Conservation (phyloP, 2,797 vertebrate species). For the Pseudomugil tenellus region DNA sequence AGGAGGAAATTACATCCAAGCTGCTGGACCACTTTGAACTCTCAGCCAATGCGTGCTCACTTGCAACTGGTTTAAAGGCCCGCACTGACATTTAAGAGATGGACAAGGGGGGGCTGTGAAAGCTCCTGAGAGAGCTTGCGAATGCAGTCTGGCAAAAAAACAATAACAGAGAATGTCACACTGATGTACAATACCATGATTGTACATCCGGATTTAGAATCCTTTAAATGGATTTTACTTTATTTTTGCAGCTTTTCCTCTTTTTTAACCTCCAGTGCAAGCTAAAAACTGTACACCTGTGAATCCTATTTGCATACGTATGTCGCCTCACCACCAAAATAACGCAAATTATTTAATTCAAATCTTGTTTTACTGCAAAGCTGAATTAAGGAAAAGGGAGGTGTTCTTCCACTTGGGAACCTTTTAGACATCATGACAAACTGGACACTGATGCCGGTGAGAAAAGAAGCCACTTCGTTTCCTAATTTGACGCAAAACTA, state of each 20-base stretch:
- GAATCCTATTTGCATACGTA: not conserved
- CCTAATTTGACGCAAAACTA: constrained; percentile 26
- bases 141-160: constrained; percentile 17
- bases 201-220: constrained; percentile 6
- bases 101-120: constrained; percentile 42
- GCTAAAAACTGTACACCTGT: not conserved
- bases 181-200: not conserved
- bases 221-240: constrained; percentile 9
- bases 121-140: constrained; percentile 20
- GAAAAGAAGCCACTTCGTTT: constrained; percentile 33
- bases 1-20: constrained; percentile 69
- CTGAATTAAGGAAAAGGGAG: constrained; percentile 6
- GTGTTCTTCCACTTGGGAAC: constrained; percentile 16
- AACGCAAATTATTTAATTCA: too few relatives aligned
- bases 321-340: constrained; percentile 5
- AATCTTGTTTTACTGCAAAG: too few relatives aligned
- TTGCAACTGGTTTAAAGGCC: constrained; percentile 57
- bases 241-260: not conserved
- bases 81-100: constrained; percentile 70
- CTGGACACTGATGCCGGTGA: constrained; percentile 12
- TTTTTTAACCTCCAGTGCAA: too few relatives aligned
- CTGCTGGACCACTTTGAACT: constrained; percentile 64
- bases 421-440: constrained; percentile 20
- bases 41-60: constrained; percentile 35
- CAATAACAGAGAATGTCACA: constrained; percentile 7